These are phyloP conservation scores for Enteromius argenteus DNA, from an alignment of 2,797 vertebrate genomes.

Conservation along the genomic window DNA sequence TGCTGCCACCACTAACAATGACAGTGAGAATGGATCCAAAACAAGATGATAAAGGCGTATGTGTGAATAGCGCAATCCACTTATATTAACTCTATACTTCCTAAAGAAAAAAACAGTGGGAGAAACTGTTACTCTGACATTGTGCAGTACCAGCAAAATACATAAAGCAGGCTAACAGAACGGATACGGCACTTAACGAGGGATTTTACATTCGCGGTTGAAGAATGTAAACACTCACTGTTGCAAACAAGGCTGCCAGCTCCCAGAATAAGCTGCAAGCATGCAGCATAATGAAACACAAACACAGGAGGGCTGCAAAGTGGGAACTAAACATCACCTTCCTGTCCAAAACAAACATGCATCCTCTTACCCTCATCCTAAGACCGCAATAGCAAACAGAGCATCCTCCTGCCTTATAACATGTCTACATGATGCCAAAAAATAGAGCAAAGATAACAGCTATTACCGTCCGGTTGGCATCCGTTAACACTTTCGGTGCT, in stretches of 20 bases:
- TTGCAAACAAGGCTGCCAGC: slow-evolving; percentile 1
- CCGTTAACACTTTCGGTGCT: slow-evolving; percentile 89
- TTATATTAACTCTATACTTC: background rate
- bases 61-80: slow-evolving; percentile 1
- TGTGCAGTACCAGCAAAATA: slow-evolving; percentile 5
- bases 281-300: slow-evolving; percentile 69
- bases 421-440: background rate
- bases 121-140: background rate
- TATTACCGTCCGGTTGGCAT: slow-evolving; percentile 80
- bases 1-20: slow-evolving; percentile 38
- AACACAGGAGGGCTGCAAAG: slow-evolving; percentile 60
- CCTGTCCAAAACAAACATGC: slow-evolving; percentile 69
- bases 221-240: slow-evolving; percentile 10
- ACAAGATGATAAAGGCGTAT: slow-evolving; percentile 11
- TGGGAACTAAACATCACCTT: slow-evolving; percentile 68
- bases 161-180: background rate
- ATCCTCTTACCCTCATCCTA: slow-evolving; percentile 13
- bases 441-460: background rate
- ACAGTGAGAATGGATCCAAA: slow-evolving; percentile 17
- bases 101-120: background rate
- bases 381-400: slow-evolving; percentile 28
- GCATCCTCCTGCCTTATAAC: background rate
- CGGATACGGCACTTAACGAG: slow-evolving; percentile 7
- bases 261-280: slow-evolving; percentile 9
- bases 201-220: background rate